Evolutionary conservation across 1,140 invertebrate species (phyloP).

Genomic region (Trichonephila clavipes): DNA sequence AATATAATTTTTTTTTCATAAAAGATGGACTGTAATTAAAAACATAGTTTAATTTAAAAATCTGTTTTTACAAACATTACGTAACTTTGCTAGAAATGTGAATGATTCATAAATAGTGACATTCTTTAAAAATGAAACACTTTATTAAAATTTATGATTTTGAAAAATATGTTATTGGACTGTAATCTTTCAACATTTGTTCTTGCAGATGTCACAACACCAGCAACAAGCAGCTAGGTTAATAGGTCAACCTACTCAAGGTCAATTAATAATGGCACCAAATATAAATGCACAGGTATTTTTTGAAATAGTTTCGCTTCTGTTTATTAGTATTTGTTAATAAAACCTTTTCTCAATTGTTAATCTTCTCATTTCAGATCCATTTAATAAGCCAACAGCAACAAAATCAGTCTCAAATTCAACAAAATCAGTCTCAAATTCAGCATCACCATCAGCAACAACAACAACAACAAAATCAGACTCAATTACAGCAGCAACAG

Average conservation of each 20-base stretch:
- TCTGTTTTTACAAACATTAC: too few relatives aligned
- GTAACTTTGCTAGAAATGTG: too few relatives aligned
- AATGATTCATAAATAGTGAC: too few relatives aligned
- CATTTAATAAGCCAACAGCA: conserved; percentile 77
- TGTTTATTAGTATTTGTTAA: not conserved
- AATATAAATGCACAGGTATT: conserved; percentile 68
- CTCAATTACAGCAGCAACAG: conserved; percentile 80
- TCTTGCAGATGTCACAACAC: conserved; percentile 47
- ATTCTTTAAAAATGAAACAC: too few relatives aligned
- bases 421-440: conserved; percentile 63
- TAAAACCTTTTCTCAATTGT: not conserved
- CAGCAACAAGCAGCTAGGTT: conserved; percentile 49
- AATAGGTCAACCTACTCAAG: conserved; percentile 57
- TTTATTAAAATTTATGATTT: too few relatives aligned
- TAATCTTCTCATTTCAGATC: conserved; percentile 22
- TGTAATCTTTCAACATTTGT: not conserved
- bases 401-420: conserved; percentile 77
- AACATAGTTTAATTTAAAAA: too few relatives aligned
- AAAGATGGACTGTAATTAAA: too few relatives aligned
- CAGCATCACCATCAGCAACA: not conserved
- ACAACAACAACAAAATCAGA: conserved; percentile 74
- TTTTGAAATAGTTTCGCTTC: conserved; percentile 4
- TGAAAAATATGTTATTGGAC: too few relatives aligned
- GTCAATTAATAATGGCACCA: conserved; percentile 53
- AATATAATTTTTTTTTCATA: too few relatives aligned